phyloP scores from a whole-genome alignment of 1,140 invertebrate species.

The Eueides isabella region DNA sequence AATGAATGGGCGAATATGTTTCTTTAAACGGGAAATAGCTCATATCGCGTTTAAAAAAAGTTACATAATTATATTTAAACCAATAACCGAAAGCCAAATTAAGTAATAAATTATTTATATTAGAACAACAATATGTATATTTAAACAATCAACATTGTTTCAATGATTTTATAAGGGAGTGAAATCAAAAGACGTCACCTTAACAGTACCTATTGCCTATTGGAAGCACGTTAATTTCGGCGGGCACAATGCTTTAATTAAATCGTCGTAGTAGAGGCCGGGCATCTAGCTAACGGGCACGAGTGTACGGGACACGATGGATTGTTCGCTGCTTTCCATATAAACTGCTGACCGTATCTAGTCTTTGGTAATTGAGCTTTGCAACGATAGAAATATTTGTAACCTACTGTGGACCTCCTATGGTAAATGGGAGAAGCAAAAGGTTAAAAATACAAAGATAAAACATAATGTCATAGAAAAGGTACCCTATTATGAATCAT shows the following conservation, averaged over 20 bases:
- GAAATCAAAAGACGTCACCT: conserved; percentile 35
- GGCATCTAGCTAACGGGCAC: conserved; percentile 72
- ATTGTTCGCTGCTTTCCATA: conserved; percentile 48
- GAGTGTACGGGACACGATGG: conserved; percentile 48
- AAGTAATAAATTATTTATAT: not conserved
- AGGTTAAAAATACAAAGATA: not conserved
- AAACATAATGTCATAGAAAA: not conserved
- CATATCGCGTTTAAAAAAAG: not conserved
- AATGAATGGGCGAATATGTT: too few relatives aligned
- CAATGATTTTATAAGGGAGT: not conserved
- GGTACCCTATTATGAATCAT: too few relatives aligned
- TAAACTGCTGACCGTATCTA: conserved; percentile 44
- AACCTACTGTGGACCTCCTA: conserved; percentile 14
- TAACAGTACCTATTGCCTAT: conserved; percentile 37
- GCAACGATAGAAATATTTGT: conserved; percentile 35
- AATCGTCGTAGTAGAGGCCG: conserved; percentile 66
- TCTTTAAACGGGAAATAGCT: too few relatives aligned
- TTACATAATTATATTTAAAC: not conserved
- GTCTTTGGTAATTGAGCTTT: conserved; percentile 43
- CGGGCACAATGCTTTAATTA: conserved; percentile 75
- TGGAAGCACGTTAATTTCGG: conserved; percentile 62
- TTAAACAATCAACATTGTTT: not conserved
- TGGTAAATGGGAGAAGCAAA: not conserved
- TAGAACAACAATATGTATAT: not conserved
- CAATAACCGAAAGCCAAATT: not conserved